Evolutionary conservation across 2,113 vertebrate genomes (phyloP), one percentile per base, ranked within the genome.

Genomic region (Zapus hudsonius): DNA sequence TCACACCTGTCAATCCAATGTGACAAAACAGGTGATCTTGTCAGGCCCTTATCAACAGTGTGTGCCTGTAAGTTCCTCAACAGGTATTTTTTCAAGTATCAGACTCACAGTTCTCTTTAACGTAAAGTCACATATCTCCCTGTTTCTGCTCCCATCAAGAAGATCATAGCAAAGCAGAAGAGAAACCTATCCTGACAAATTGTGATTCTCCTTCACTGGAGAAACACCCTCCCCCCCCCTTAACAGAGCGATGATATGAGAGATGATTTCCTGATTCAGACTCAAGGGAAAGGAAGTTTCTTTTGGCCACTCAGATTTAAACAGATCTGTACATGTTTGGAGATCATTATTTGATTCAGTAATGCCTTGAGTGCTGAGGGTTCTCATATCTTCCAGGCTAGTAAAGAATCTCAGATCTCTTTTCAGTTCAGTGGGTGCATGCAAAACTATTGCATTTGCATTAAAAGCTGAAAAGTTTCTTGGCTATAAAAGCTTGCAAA

Each of bases 391-490:
- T 94, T 84, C 92, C 64, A 91, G n/a, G 55, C 67, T n/a, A 78
- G 87, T 94, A 95, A 90, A 61, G 73, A 76, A 86, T 91, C 84
- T 96, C 87, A 16, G 13, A 74, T 55, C 92, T 93, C 93, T 67
- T 96, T 97, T 93, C 92, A 87, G 91, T 93, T 96, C 91, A 95
- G 44, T 87, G 93, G 96, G 47, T 83, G 87, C 85, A 83, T 79
- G 87, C 91, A 97, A 95, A 97, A 84, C 90, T 95, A 97, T 96
- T 91, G 87, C 93, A 92, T 96, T 97, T 96, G 90, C 93, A 97
- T 97, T 91, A 87, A 75, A 96, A 96, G 90, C 96, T 93, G 87
- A 93, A 95, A 95, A 69, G 33, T 84, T 82, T 67, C 16, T 0
- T 3, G 52, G n/a, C 61, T 83, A 52, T 44, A 72, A 83, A 94